Conservation (phyloP, 2,888 invertebrate genomes). For the Euphydryas editha region DNA sequence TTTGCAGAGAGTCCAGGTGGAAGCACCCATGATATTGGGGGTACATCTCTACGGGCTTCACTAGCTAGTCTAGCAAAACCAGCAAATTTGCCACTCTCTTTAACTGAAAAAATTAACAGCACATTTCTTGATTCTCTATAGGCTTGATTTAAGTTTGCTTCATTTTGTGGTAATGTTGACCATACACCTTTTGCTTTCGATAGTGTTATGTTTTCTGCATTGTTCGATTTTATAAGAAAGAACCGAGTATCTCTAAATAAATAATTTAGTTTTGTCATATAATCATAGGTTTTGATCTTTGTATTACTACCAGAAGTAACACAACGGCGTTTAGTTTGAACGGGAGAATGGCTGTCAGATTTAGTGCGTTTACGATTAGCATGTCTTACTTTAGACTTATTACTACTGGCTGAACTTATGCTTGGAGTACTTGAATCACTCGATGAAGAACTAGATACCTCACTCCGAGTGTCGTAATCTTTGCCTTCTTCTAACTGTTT, state of each 20-base stretch:
- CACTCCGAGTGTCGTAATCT: constrained; percentile 93
- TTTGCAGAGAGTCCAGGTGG: constrained; percentile 96
- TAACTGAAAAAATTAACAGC: constrained; percentile 97
- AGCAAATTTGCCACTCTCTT: constrained; percentile 97
- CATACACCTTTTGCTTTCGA: constrained; percentile 98
- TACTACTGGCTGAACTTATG: constrained; percentile 90
- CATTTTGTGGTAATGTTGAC: constrained; percentile 99
- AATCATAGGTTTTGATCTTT: constrained; percentile 90
- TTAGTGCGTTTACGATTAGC: constrained; percentile 83
- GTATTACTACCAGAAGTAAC: constrained; percentile 56
- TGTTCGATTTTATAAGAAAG: constrained; percentile 98
- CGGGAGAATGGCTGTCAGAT: constrained; percentile 71
- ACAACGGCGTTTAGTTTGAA: constrained; percentile 68
- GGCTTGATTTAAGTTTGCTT: constrained; percentile 97
- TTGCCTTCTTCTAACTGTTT: constrained; percentile 89
- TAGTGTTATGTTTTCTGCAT: constrained; percentile 97
- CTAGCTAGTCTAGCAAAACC: constrained; percentile 96
- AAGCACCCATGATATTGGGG: constrained; percentile 96
- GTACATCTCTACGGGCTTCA: constrained; percentile 94
- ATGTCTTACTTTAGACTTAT: constrained; percentile 85
- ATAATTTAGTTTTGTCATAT: constrained; percentile 95
- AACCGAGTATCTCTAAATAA: constrained; percentile 97
- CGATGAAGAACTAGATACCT: constrained; percentile 92
- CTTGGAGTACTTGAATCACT: constrained; percentile 89
- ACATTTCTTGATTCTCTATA: constrained; percentile 97